Base-by-base conservation (phyloP, 1,140 invertebrate genomes). In the Sarcophaga peregrina region DNA sequence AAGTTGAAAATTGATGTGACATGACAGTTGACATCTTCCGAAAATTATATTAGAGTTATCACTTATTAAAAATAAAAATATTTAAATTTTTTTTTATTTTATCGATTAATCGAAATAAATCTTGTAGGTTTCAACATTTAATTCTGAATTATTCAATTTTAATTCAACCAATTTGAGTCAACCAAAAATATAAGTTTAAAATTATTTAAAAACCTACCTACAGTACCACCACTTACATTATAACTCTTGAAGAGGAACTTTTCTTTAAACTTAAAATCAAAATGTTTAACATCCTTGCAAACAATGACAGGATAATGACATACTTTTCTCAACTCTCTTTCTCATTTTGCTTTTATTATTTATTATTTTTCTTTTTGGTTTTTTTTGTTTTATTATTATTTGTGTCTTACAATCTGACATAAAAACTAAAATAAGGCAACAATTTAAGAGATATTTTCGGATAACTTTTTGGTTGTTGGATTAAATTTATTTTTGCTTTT, bases 261-360 rank as follows among this genome's bases (percentile, higher is more conserved):
- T 68, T 68, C 62, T 25, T 8, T 3, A 15, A 68, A 68, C 17
- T 68, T 68, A 68, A n/a, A 20, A 68, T 20, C 62, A 68, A 68
- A 68, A 68, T 68, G 62, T 68, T 37, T 20, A 68, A 68, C 62
- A 68, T 68, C 10, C 62, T 68, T 68, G 62, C 62, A 68, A 68
- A 68, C 62, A 68, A 68, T 68, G 62, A 68, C 62, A 68, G 62
- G n/a, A 68, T 68, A 68, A 68, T 68, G 62, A 68, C 62, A 20
- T 68, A 68, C 62, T 68, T 68, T 68, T 62, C 54, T 58, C 54
- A n/a, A 58, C 54, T 58, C 25, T 37, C 25, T 37, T 37, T 37
- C 25, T 37, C 25, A 37, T 37, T 37, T 37, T 37, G 4, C 25
- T 37, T 37, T 37, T 37, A 37, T 37, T 37, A 58, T 13, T 58